phyloP scores from a whole-genome alignment of 2,113 vertebrate genomes.

The Neolamprologus fasciatus region DNA sequence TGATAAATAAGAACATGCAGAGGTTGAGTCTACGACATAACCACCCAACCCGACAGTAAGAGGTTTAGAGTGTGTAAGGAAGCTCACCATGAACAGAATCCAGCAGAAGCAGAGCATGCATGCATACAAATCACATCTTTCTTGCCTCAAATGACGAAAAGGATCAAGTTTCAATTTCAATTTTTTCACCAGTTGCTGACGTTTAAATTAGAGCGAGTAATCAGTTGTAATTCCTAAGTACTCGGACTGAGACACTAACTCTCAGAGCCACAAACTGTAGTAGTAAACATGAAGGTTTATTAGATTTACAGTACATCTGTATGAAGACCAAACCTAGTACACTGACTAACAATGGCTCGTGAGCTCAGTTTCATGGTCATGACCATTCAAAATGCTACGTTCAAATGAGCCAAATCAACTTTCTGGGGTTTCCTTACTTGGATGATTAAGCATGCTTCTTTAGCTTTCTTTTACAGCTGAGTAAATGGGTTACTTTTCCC shows the following conservation, averaged over 20 bases:
- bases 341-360: not conserved
- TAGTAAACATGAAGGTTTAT: not conserved
- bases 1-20: not conserved
- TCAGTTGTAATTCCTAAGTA: not conserved
- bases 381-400: not conserved
- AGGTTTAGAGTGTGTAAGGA: not conserved
- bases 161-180: not conserved
- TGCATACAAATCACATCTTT: not conserved
- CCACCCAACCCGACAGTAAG: not conserved
- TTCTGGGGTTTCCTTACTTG: not conserved
- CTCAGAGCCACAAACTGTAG: not conserved
- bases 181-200: not conserved
- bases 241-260: not conserved
- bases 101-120: not conserved
- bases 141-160: not conserved
- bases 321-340: not conserved
- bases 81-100: not conserved
- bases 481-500: not conserved
- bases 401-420: not conserved
- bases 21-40: not conserved
- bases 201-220: not conserved
- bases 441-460: not conserved
- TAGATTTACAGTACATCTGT: not conserved
- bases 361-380: not conserved
- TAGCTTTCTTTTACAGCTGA: not conserved